A percentile compares a stretch with the other conserved stretches of the same genome.
These are phyloP conservation scores for Podilymbus podiceps DNA, from an alignment of 2,113 vertebrate genomes.

Conservation along the genomic window DNA sequence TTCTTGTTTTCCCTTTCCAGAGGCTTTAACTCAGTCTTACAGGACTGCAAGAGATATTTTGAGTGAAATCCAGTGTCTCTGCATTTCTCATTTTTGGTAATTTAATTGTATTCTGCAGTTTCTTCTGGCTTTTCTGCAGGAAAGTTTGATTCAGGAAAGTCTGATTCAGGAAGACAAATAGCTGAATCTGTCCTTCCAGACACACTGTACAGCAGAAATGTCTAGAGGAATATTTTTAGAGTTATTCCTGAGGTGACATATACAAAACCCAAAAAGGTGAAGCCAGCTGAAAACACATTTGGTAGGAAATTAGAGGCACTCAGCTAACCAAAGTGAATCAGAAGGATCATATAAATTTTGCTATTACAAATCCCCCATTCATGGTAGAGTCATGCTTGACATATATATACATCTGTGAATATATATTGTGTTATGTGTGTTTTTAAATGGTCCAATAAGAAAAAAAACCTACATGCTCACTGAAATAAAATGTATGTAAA, in stretches of 20 bases:
- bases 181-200: slow-evolving; percentile 42
- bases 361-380: not conserved
- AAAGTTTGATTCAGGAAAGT: slow-evolving; percentile 63
- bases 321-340: not conserved
- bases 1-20: slow-evolving; percentile 2
- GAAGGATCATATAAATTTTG: not conserved
- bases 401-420: not conserved
- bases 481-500: not conserved
- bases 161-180: slow-evolving; percentile 20
- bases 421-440: not conserved
- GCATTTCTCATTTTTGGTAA: slow-evolving; percentile 48
- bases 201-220: not conserved
- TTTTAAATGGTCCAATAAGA: not conserved
- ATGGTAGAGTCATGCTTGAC: not conserved
- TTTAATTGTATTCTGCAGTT: slow-evolving; percentile 38
- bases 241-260: not conserved
- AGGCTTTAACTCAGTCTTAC: not conserved
- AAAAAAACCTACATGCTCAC: rapidly evolving
- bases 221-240: slow-evolving; percentile 17
- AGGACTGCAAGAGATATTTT: not conserved
- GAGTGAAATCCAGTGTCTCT: not conserved
- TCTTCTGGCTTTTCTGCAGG: slow-evolving; percentile 55
- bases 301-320: not conserved
- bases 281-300: not conserved
- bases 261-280: not conserved